These are phyloP conservation scores for Halichoerus grypus DNA, from an alignment of 2,113 vertebrate species.

Conservation along the genomic window DNA sequence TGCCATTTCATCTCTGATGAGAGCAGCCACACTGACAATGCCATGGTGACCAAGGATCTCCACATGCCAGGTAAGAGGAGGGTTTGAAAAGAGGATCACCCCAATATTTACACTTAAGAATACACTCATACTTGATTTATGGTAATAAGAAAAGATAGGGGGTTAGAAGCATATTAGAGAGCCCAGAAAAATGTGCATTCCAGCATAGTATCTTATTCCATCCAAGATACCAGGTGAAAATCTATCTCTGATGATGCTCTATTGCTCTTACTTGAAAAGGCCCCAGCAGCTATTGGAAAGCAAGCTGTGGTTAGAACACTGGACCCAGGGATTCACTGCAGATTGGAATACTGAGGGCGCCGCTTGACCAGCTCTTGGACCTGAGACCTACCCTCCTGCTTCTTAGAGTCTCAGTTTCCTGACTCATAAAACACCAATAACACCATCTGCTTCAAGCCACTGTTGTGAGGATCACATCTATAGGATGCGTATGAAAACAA, in stretches of 20 bases:
- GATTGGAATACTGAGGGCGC: too few species aligned
- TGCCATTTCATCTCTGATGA: background rate
- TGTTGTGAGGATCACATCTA: background rate
- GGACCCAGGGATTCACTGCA: background rate
- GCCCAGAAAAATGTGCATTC: background rate
- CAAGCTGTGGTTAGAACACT: fast-evolving
- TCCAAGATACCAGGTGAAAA: background rate
- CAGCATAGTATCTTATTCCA: background rate
- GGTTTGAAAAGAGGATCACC: background rate
- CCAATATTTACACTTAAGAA: background rate
- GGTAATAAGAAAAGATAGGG: background rate
- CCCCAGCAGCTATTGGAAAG: fast-evolving
- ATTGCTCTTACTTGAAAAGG: background rate
- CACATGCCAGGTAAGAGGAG: background rate
- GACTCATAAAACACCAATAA: background rate
- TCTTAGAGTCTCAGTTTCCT: background rate
- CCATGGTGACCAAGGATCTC: background rate
- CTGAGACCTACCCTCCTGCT: background rate
- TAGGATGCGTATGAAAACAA: background rate
- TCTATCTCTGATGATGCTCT: background rate
- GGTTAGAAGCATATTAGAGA: background rate
- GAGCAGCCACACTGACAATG: background rate
- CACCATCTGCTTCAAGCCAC: background rate
- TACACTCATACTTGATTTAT: background rate
- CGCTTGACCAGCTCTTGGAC: background rate